phyloP scores from a whole-genome alignment of 2,888 invertebrate species.

The Hypsopygia costalis region DNA sequence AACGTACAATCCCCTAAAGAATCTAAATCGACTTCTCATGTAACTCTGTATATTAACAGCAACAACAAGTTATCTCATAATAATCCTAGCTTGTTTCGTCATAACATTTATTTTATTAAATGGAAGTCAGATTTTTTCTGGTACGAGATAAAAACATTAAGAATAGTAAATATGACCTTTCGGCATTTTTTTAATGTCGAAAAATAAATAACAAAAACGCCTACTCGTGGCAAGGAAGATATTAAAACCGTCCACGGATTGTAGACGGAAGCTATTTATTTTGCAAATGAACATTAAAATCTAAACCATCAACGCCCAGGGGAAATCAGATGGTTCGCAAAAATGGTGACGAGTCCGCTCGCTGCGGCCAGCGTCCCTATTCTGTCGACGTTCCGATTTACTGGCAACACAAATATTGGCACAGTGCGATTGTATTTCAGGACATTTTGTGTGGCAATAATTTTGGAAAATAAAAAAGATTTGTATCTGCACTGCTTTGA shows the following conservation, averaged over 20 bases:
- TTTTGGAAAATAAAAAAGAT: neutral
- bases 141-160: too few species aligned
- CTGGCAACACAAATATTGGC: neutral
- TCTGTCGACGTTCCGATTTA: neutral
- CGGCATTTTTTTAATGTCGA: too few species aligned
- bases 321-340: conserved; percentile 51
- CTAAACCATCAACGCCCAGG: conserved; percentile 37
- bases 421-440: neutral
- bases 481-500: neutral
- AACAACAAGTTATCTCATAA: too few species aligned
- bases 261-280: conserved; percentile 37
- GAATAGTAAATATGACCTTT: too few species aligned
- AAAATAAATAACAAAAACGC: neutral
- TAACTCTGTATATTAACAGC: too few species aligned
- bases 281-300: conserved; percentile 47
- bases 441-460: neutral
- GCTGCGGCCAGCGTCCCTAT: neutral
- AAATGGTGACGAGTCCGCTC: conserved; percentile 32
- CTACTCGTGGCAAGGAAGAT: neutral
- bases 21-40: too few species aligned
- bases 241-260: neutral
- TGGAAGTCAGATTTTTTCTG: too few species aligned
- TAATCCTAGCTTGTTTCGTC: too few species aligned
- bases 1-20: too few species aligned
- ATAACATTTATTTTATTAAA: too few species aligned